Evolutionary conservation across 2,113 vertebrate genomes (phyloP).

Genomic region (Natator depressus): DNA sequence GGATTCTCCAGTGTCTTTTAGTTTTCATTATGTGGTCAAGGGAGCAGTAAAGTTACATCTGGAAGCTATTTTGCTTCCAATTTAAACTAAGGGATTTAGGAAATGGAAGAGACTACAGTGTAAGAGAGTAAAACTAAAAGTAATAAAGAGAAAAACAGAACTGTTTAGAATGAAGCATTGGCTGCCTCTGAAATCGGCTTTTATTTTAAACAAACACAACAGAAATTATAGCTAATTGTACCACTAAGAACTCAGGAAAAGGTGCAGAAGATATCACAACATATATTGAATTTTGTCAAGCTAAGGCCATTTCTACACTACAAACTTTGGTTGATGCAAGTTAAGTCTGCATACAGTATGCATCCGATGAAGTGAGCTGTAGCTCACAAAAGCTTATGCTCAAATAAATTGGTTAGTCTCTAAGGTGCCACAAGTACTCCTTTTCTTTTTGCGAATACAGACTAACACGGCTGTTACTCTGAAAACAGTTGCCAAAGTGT

Average conservation of each 20-base stretch:
- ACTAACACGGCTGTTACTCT: no score
- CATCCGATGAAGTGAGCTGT: no score
- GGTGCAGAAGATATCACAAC: neutral
- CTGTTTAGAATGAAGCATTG: neutral
- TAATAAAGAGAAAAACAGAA: neutral
- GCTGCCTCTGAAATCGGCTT: neutral
- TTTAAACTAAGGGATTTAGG: constrained; percentile 27
- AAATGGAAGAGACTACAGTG: constrained; percentile 18
- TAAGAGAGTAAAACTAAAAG: constrained; percentile 7
- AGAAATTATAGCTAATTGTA: neutral
- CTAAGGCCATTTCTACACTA: neutral
- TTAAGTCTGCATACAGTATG: neutral
- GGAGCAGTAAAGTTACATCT: constrained; percentile 66
- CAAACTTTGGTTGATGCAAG: neutral
- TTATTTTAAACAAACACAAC: neutral
- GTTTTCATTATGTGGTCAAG: constrained; percentile 50
- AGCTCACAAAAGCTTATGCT: no score
- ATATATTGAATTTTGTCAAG: neutral
- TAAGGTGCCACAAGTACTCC: no score
- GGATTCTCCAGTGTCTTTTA: constrained; percentile 47
- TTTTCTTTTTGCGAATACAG: no score
- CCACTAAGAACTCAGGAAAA: neutral
- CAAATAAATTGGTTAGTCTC: no score
- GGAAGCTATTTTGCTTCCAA: constrained; percentile 54
- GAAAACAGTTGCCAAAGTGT: neutral